Evolutionary conservation across 2,888 invertebrate genomes (phyloP), one percentile per base, ranked within the genome.

Genomic region (Loripinus fragilis): DNA sequence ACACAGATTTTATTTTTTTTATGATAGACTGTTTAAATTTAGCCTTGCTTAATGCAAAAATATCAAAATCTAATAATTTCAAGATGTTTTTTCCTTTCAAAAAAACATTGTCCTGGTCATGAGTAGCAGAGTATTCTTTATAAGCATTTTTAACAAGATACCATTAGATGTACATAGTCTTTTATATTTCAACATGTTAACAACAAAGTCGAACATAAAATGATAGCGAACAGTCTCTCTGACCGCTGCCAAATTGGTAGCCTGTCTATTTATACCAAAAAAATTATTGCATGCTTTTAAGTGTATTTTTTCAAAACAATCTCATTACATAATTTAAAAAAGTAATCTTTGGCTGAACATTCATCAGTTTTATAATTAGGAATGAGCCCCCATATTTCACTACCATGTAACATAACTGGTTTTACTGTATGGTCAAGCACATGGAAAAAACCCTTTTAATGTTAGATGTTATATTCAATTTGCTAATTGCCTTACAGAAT

Each of bases 391-490:
- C 60, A 60, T 20, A 60, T 60, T 33, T 60, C 60, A 20, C 60
- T 60, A 5, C 60, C 60, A 23, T 60, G 33, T 33, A 60, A 20
- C 1, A 60, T 33, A 60, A 60, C 33, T 33, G 60, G 60, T 20
- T 60, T 60, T 1, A 60, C 33, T 3, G 33, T 60, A 60, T 60
- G 60, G 20, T 60, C 60, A 33, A 60, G 33, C 3, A 60, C 60
- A 60, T 60, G 33, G 3, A 60, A 60, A 30, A 17, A 17, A n/a
- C n/a, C n/a, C 17, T 33, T 10, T 30, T 60, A 60, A 60, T 15
- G 17, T 17, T 33, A 8, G 60, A 33, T 33, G 3, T 33, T 7
- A 33, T 17, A 33, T n/a, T n/a, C n/a, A n/a, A n/a, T n/a, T 20
- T 17, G 17, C 5, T 17, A 60, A 60, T 10, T 12, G 15, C n/a